Evolutionary conservation across 2,888 invertebrate species (phyloP).

Genomic region (Luperina testacea): DNA sequence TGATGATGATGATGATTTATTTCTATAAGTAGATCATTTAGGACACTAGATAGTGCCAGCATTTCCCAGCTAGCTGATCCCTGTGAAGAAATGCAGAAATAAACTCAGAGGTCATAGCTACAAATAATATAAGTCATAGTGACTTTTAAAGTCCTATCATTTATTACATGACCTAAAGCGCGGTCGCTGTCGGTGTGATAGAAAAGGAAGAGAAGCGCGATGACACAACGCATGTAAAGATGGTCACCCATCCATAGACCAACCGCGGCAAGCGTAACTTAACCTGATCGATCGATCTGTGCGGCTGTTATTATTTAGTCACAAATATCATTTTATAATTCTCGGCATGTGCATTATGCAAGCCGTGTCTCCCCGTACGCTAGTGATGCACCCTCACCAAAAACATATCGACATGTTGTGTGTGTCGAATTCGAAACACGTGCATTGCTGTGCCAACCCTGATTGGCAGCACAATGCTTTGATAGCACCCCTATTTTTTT

Average conservation of each 20-base stretch:
- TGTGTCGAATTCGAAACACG: slow-evolving; percentile 57
- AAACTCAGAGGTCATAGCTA: not conserved
- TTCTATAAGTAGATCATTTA: not conserved
- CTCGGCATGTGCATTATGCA: not conserved
- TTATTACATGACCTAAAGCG: too few relatives aligned
- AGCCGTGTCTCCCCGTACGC: not conserved
- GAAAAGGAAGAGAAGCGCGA: too few relatives aligned
- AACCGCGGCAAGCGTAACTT: too few relatives aligned
- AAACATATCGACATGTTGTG: slow-evolving; percentile 21
- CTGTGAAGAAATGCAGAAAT: not conserved
- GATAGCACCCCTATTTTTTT: slow-evolving; percentile 49
- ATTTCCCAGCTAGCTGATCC: not conserved
- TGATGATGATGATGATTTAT: too few relatives aligned
- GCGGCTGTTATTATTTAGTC: too few relatives aligned
- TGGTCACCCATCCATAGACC: too few relatives aligned
- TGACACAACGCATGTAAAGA: too few relatives aligned
- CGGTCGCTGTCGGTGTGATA: too few relatives aligned
- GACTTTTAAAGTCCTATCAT: too few relatives aligned
- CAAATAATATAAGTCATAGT: too few relatives aligned
- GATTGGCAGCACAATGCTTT: slow-evolving; percentile 55
- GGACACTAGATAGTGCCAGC: too few relatives aligned
- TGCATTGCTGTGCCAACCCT: slow-evolving; percentile 37
- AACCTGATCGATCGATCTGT: too few relatives aligned
- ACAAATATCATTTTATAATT: not conserved
- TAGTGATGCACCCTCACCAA: slow-evolving; percentile 13